Evolutionary conservation across 2,888 invertebrate genomes (phyloP).

Genomic region (Philereme transversata): DNA sequence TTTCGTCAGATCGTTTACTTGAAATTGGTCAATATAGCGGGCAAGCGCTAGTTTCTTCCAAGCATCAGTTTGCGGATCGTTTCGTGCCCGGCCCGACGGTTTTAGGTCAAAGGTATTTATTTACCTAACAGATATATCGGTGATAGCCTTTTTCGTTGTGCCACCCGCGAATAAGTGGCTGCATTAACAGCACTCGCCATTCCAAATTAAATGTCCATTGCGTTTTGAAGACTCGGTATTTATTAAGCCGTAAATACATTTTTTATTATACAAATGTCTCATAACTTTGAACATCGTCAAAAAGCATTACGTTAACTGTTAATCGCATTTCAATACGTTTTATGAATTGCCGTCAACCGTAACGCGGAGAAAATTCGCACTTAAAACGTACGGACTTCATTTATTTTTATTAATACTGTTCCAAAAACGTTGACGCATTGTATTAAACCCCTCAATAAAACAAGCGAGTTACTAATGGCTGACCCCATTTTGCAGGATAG

Average conservation of each 20-base stretch:
- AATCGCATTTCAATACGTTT: conserved; percentile 66
- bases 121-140: conserved; percentile 63
- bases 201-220: conserved; percentile 44
- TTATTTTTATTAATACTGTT: conserved; percentile 60
- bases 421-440: conserved; percentile 49
- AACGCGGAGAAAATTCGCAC: conserved; percentile 61
- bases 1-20: conserved; percentile 35
- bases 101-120: conserved; percentile 75
- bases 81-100: conserved; percentile 60
- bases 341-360: conserved; percentile 60
- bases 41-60: conserved; percentile 40
- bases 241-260: conserved; percentile 64
- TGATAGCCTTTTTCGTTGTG: conserved; percentile 58
- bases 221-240: conserved; percentile 55
- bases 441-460: conserved; percentile 22
- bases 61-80: conserved; percentile 56
- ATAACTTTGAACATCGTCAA: conserved; percentile 61
- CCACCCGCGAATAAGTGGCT: conserved; percentile 55
- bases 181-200: conserved; percentile 46
- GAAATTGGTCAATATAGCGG: conserved; percentile 49
- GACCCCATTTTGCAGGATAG: conserved; percentile 32
- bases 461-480: conserved; percentile 32
- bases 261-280: conserved; percentile 61
- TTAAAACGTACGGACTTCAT: conserved; percentile 46
- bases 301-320: conserved; percentile 67